These are phyloP conservation scores for Apis laboriosa DNA, from an alignment of 1,140 invertebrate species.

Conservation along the genomic window DNA sequence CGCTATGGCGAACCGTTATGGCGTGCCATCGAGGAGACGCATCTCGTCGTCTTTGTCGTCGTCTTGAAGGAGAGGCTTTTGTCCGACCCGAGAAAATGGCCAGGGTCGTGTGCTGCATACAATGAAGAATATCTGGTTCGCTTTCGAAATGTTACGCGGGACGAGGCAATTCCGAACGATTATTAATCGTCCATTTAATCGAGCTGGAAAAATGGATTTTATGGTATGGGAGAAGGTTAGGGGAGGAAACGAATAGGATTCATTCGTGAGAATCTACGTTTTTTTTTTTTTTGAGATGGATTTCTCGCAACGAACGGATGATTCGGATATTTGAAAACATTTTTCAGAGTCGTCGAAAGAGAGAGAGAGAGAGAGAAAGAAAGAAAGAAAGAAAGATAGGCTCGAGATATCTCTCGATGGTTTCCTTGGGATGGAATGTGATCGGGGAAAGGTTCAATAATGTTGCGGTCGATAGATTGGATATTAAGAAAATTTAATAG, in stretches of 20 bases:
- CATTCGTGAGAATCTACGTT: background rate
- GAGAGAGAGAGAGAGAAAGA: too few relatives aligned
- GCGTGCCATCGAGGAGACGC: constrained; percentile 24
- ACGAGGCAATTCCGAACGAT: constrained; percentile 11
- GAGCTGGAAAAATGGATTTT: background rate
- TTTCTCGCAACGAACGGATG: background rate
- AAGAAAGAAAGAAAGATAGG: too few relatives aligned
- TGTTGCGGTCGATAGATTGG: background rate
- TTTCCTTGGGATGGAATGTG: too few relatives aligned
- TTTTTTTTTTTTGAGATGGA: background rate
- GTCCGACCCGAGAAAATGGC: constrained; percentile 6
- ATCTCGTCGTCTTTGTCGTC: constrained; percentile 27
- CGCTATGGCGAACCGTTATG: constrained; percentile 48
- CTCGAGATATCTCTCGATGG: background rate
- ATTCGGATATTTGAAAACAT: constrained; percentile 1
- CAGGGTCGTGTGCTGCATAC: background rate
- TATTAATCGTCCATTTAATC: constrained; percentile 13
- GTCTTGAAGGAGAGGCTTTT: constrained; percentile 29
- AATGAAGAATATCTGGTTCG: constrained; percentile 9
- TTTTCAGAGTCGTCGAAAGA: background rate
- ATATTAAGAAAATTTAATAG: background rate
- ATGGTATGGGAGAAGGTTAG: background rate
- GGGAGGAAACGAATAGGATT: background rate
- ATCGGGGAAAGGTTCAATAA: too few relatives aligned
- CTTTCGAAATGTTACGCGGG: background rate